These are phyloP conservation scores for Flexamia atlantica DNA, from an alignment of 2,888 invertebrate genomes.

Conservation along the genomic window DNA sequence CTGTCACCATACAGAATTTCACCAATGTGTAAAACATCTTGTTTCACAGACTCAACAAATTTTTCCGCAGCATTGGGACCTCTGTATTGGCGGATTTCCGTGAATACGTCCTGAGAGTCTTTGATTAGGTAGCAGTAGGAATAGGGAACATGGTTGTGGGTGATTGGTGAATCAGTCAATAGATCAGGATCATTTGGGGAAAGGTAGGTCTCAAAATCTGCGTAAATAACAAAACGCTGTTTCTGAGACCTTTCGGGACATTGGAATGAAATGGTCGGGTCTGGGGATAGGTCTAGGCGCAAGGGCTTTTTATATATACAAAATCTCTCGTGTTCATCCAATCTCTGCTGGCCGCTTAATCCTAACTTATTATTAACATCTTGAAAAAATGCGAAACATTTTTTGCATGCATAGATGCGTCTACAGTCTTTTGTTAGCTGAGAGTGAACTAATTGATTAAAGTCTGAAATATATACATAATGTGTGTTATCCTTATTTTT, in stretches of 20 bases:
- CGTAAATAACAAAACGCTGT: not conserved
- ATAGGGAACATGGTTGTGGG: conserved; percentile 16
- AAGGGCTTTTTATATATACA: conserved; percentile 8
- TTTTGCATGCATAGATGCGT: too few relatives aligned
- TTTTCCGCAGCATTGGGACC: conserved; percentile 15
- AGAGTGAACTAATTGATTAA: too few relatives aligned
- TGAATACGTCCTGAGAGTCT: not conserved
- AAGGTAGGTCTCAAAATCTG: conserved; percentile 2
- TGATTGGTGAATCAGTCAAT: not conserved
- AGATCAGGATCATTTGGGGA: not conserved
- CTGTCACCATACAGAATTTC: conserved; percentile 14
- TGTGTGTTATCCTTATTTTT: too few relatives aligned
- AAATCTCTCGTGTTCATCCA: conserved; percentile 5
- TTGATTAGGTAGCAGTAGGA: conserved; percentile 7
- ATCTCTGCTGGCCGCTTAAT: not conserved
- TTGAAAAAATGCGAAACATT: too few relatives aligned
- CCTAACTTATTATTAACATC: too few relatives aligned
- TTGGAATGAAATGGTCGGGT: not conserved
- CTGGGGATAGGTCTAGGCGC: not conserved
- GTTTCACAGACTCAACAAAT: not conserved
- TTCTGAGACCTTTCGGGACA: not conserved
- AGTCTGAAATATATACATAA: too few relatives aligned
- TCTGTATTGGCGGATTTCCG: not conserved
- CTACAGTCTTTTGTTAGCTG: too few relatives aligned
- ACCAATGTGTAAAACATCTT: conserved; percentile 30